A percentile compares a stretch with the other conserved stretches of the same genome.
Conservation (phyloP, 2,113 vertebrate species). For the Dromaius novaehollandiae region DNA sequence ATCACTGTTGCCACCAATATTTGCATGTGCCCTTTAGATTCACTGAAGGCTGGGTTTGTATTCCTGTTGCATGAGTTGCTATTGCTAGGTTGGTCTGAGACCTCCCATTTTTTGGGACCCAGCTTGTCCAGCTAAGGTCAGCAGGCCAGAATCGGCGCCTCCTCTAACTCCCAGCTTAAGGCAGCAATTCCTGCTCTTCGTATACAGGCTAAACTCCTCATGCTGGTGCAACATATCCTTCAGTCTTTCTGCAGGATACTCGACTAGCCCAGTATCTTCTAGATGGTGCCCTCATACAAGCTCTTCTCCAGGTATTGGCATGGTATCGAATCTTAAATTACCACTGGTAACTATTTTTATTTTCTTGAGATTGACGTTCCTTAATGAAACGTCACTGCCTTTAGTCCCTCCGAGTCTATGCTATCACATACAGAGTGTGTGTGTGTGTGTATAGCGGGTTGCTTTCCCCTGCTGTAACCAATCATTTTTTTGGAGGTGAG, state of each 20-base stretch:
- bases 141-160: neutral
- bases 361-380: neutral
- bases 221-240: neutral
- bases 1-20: neutral
- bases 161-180: neutral
- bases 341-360: neutral
- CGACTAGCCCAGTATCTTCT: neutral
- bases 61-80: neutral
- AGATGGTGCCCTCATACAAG: neutral
- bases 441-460: accelerated
- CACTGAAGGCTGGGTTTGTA: accelerated
- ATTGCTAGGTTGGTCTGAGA: neutral
- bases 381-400: neutral
- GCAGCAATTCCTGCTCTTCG: neutral
- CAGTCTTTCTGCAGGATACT: neutral
- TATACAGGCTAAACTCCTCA: neutral
- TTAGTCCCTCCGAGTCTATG: neutral
- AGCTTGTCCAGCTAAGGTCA: neutral
- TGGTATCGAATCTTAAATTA: neutral
- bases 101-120: neutral
- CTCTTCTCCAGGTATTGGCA: neutral
- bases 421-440: neutral
- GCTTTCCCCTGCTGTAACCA: neutral
- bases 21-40: neutral
- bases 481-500: neutral